phyloP scores from a whole-genome alignment of 2,113 vertebrate species.

The Alexandromys fortis region DNA sequence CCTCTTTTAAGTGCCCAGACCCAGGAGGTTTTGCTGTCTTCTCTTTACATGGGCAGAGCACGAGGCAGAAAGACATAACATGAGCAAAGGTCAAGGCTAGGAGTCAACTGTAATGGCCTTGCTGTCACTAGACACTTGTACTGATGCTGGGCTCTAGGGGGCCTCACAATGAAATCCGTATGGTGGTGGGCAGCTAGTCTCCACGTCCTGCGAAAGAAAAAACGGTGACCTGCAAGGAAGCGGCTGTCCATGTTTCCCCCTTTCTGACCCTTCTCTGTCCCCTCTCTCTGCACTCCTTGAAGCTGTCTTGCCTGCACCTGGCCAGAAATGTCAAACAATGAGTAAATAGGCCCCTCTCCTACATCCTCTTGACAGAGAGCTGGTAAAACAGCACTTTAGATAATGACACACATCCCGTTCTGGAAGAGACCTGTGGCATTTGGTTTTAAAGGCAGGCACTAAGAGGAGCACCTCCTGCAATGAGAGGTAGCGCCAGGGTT shows the following conservation, averaged over 20 bases:
- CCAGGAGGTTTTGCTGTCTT: background rate
- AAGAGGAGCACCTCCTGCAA: constrained; percentile 18
- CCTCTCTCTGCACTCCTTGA: background rate
- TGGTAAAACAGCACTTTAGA: constrained; percentile 64
- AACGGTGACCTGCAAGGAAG: background rate
- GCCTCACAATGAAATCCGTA: background rate
- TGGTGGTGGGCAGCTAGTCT: background rate
- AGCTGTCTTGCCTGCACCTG: background rate
- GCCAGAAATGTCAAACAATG: constrained; percentile 15
- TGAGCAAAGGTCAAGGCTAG: background rate
- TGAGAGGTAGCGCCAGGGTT: constrained; percentile 17
- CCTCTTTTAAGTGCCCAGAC: background rate
- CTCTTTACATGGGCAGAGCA: background rate
- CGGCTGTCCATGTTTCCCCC: background rate
- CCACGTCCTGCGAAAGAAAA: background rate
- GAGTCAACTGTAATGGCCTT: background rate
- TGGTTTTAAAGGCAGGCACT: constrained; percentile 54
- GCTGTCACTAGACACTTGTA: background rate
- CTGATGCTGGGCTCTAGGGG: background rate
- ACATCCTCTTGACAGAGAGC: constrained; percentile 29
- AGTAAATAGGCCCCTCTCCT: constrained; percentile 1
- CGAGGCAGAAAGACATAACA: background rate
- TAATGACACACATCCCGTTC: constrained; percentile 61
- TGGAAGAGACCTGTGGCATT: constrained; percentile 50
- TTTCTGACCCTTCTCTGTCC: background rate